Percentiles rank a stretch among this genome's conserved stretches.
These are phyloP conservation scores for Drosophila fuyamai DNA, from an alignment of 1,140 invertebrate species.

Conservation along the genomic window DNA sequence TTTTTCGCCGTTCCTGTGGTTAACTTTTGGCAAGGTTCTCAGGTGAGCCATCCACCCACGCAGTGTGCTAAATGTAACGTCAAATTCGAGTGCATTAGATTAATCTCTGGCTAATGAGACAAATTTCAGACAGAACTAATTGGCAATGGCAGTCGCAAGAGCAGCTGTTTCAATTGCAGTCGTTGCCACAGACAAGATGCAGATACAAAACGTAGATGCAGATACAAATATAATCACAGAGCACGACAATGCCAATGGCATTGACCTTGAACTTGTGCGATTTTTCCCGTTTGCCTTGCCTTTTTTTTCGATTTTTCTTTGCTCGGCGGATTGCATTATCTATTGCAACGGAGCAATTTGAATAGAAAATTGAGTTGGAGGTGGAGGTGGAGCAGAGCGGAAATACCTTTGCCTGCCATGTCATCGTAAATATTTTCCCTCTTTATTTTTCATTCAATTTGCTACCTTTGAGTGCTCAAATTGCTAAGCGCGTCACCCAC, in stretches of 20 bases:
- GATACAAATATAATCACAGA: conserved; percentile 25
- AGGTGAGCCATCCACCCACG: conserved; percentile 46
- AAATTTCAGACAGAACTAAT: conserved; percentile 60
- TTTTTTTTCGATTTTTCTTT: conserved; percentile 17
- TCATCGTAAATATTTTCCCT: conserved; percentile 40
- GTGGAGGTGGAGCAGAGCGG: conserved; percentile 19
- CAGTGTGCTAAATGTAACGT: conserved; percentile 55
- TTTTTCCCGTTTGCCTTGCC: conserved; percentile 35
- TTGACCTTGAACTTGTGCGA: conserved; percentile 63
- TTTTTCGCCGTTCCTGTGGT: background rate
- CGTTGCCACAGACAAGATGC: conserved; percentile 32
- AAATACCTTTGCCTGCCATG: conserved; percentile 50
- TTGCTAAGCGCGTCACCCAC: conserved; percentile 25
- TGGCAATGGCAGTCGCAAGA: conserved; percentile 37
- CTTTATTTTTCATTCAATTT: conserved; percentile 41
- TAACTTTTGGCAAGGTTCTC: conserved; percentile 49
- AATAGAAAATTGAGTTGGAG: conserved; percentile 39
- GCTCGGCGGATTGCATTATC: conserved; percentile 25
- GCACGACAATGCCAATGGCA: conserved; percentile 38
- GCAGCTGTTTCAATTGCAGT: conserved; percentile 37
- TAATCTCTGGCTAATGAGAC: conserved; percentile 76
- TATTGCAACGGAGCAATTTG: conserved; percentile 30
- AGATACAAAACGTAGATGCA: conserved; percentile 9
- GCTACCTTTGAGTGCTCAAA: conserved; percentile 38
- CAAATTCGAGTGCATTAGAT: conserved; percentile 73